Conservation (phyloP, 2,113 vertebrate species). For the Embiotoca jacksoni region DNA sequence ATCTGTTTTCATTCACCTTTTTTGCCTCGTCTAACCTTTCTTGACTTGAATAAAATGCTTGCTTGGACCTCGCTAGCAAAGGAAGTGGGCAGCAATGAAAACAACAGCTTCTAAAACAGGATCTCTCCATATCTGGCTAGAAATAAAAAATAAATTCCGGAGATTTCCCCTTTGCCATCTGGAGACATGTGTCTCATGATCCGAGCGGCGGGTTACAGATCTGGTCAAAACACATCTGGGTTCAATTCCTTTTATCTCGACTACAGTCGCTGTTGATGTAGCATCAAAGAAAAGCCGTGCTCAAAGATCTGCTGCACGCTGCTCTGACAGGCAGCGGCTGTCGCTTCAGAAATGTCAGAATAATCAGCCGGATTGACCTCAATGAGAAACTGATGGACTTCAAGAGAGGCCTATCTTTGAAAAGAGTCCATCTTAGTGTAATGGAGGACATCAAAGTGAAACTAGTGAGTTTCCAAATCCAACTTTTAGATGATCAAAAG, state of each 20-base stretch:
- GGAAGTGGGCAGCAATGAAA: constrained; percentile 73
- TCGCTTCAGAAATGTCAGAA: constrained; percentile 51
- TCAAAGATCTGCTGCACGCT: constrained; percentile 12
- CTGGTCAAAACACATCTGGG: constrained; percentile 67
- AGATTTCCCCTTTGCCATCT: constrained; percentile 60
- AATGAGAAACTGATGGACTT: constrained; percentile 62
- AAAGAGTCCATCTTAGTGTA: neutral
- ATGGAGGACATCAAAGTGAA: constrained; percentile 42
- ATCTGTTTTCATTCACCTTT: constrained; percentile 64
- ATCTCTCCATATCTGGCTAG: constrained; percentile 45
- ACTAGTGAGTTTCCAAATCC: neutral
- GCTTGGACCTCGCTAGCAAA: constrained; percentile 41
- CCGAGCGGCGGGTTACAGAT: constrained; percentile 23
- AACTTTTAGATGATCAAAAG: neutral
- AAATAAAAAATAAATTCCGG: neutral
- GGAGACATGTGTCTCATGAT: constrained; percentile 68
- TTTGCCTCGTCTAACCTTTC: constrained; percentile 60
- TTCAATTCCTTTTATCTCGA: constrained; percentile 55
- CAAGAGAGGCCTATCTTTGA: constrained; percentile 42
- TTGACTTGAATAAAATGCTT: constrained; percentile 51
- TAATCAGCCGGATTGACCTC: constrained; percentile 46
- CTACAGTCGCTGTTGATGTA: constrained; percentile 37
- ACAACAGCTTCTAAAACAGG: constrained; percentile 48
- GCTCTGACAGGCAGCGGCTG: constrained; percentile 36
- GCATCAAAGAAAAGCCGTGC: constrained; percentile 61